Evolutionary conservation across 1,140 invertebrate species (phyloP).

Genomic region (Archivesica marissinica): DNA sequence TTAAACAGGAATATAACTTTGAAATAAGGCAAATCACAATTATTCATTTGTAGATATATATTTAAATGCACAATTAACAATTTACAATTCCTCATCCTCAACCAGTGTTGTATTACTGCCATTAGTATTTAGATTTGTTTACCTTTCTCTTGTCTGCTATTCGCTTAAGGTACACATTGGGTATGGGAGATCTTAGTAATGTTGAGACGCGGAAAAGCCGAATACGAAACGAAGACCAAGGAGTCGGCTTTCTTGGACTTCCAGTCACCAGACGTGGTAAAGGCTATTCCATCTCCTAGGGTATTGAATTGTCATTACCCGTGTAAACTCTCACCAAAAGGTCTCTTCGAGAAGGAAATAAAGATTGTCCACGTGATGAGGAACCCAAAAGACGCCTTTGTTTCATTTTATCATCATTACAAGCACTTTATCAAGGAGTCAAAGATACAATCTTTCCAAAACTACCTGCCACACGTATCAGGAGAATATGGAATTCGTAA

Average conservation of each 20-base stretch:
- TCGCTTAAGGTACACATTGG: constrained; percentile 67
- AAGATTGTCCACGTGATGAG: constrained; percentile 67
- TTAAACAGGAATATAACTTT: background rate
- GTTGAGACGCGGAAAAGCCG: constrained; percentile 51
- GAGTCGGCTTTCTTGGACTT: constrained; percentile 64
- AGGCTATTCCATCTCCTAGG: constrained; percentile 58
- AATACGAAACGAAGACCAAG: constrained; percentile 53
- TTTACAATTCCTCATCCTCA: background rate
- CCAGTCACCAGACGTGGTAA: constrained; percentile 26
- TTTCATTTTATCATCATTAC: constrained; percentile 69
- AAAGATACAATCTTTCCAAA: background rate
- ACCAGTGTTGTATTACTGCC: background rate
- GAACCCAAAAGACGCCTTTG: constrained; percentile 70
- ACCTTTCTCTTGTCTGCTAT: background rate
- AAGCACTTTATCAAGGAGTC: background rate
- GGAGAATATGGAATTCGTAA: constrained; percentile 8
- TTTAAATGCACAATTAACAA: background rate
- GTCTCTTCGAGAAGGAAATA: constrained; percentile 48
- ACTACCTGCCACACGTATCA: background rate
- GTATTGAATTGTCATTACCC: constrained; percentile 69
- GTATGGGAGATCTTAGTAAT: constrained; percentile 67
- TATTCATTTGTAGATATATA: background rate
- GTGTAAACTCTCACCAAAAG: constrained; percentile 13
- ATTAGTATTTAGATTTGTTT: background rate
- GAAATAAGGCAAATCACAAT: background rate